Evolutionary conservation across 1,140 invertebrate species (phyloP), one percentile per base, ranked within the genome.

Genomic region (Ladona fulva): DNA sequence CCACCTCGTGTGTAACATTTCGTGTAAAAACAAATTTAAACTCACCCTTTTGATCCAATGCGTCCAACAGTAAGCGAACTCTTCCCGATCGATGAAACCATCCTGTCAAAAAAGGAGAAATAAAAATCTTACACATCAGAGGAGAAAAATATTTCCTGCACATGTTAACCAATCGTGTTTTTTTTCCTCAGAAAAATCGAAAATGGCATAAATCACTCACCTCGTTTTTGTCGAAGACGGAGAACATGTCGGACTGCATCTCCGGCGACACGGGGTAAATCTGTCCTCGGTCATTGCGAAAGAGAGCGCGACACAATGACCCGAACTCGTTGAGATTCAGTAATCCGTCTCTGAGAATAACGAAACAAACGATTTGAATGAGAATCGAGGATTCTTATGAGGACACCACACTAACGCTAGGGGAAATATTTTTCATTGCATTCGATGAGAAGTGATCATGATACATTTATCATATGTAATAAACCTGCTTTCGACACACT

Each of bases 201-300:
- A 24, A 66, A 24, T 24, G 7, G 25, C 73, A 74, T 37, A 75
- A 37, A 24, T 78, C 29, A 59, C 79, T 81, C 81, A 87, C 86
- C 82, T 87, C 83, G 81, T 95, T 92, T 77, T 87, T 88, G 85
- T 95, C 93, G 81, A 95, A 95, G 44, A 94, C 90, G 75, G 89
- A 86, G 84, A 94, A 94, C 80, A 94, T 91, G 78, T 95, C 92
- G 29, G 89, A 85, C n/a, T 94, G 86, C 81, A 90, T 89, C 37
- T 91, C 88, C 75, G 91, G 88, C 14, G 91, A 89, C 59, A 96
- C 84, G n/a, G 89, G 89, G 82, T 97, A 97, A 81, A 95, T 92
- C 82, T 93, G 92, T 0, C 94, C 94, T 79, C 90, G 90, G 82
- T 94, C 93, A 83, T 96, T 95, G 7, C 94, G 89, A 85, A 96